Percentiles rank a stretch among this genome's conserved stretches.
Evolutionary conservation across 2,113 vertebrate genomes (phyloP).

Genomic region (Sminthopsis crassicaudata): DNA sequence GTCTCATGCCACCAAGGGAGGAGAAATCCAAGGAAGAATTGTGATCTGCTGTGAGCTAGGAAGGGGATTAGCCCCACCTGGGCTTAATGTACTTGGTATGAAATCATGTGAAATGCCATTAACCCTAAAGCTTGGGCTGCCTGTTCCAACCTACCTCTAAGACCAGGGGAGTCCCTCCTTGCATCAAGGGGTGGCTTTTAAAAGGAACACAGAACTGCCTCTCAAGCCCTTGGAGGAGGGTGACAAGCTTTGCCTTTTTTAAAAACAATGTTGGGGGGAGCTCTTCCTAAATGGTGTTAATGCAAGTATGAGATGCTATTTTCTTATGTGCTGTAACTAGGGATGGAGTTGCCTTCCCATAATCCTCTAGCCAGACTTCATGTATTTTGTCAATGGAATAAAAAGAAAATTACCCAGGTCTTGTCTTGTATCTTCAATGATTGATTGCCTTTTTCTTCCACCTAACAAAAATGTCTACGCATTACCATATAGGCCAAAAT

Average conservation of each 20-base stretch:
- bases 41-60: neutral
- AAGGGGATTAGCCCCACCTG: neutral
- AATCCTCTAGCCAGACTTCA: constrained; percentile 28
- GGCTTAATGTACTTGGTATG: neutral
- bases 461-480: neutral
- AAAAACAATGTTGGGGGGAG: constrained; percentile 12
- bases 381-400: constrained; percentile 40
- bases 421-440: neutral
- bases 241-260: constrained; percentile 45
- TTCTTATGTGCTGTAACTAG: constrained; percentile 55
- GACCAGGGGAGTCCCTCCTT: constrained; percentile 67
- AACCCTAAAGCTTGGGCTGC: neutral
- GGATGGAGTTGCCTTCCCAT: constrained; percentile 4
- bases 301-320: constrained; percentile 57
- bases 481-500: neutral
- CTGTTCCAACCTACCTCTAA: neutral
- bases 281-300: constrained; percentile 59
- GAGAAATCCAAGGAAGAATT: neutral
- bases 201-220: constrained; percentile 37
- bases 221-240: constrained; percentile 40
- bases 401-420: neutral
- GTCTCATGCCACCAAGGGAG: neutral
- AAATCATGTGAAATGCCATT: neutral
- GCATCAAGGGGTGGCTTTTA: constrained; percentile 77
- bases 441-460: neutral